These are phyloP conservation scores for Marmota monax DNA, from an alignment of 2,113 vertebrate genomes.

Conservation along the genomic window DNA sequence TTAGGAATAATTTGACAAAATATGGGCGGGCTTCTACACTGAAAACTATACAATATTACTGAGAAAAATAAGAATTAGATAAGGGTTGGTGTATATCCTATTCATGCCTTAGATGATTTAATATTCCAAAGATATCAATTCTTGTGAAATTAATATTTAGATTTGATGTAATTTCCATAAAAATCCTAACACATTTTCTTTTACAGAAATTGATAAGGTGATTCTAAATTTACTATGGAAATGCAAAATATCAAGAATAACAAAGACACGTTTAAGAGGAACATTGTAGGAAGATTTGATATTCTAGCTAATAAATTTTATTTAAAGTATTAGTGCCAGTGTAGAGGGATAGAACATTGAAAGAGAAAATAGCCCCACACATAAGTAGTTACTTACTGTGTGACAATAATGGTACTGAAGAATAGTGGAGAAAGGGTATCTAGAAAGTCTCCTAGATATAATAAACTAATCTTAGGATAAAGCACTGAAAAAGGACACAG, in stretches of 20 bases:
- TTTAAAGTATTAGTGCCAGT: not conserved
- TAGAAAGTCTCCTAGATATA: not conserved
- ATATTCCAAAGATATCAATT: not conserved
- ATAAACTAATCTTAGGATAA: not conserved
- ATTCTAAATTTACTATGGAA: not conserved
- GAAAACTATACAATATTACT: not conserved
- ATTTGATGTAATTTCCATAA: not conserved
- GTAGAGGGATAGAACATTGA: not conserved
- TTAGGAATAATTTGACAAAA: slow-evolving; percentile 14
- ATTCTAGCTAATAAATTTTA: not conserved
- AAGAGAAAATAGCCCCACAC: not conserved
- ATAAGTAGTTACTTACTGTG: not conserved
- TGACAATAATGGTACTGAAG: not conserved
- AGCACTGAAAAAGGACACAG: not conserved
- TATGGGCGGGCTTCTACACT: not conserved
- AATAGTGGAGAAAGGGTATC: not conserved
- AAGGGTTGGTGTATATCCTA: not conserved
- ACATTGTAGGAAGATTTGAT: not conserved
- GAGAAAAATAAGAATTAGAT: not conserved
- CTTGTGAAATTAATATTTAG: not conserved
- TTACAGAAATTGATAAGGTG: not conserved
- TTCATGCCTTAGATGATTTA: not conserved
- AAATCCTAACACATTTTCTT: not conserved
- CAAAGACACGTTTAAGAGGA: not conserved
- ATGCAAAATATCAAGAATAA: not conserved